These are phyloP conservation scores for Meiosimyza decipiens DNA, from an alignment of 2,888 invertebrate species.

Conservation along the genomic window DNA sequence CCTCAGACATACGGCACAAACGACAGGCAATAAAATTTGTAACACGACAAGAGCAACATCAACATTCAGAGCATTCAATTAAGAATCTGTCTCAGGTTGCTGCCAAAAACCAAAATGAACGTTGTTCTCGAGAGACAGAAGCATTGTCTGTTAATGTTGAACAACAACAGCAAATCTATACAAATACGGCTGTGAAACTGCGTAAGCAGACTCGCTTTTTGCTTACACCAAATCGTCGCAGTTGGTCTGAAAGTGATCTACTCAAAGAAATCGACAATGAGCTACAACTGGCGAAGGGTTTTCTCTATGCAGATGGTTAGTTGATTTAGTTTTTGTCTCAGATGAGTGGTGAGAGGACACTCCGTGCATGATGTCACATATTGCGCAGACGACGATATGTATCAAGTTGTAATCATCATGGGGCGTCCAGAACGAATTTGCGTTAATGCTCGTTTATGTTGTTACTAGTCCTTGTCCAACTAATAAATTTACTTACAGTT, in stretches of 20 bases:
- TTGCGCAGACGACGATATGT: neutral
- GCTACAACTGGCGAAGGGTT: conserved; percentile 71
- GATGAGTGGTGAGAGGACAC: conserved; percentile 37
- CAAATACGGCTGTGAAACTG: conserved; percentile 28
- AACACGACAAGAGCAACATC: conserved; percentile 34
- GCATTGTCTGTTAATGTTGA: neutral
- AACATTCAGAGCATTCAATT: neutral
- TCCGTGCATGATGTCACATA: neutral
- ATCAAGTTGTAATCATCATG: neutral
- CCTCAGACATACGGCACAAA: conserved; percentile 15
- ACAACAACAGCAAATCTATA: neutral
- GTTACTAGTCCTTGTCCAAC: too few relatives aligned
- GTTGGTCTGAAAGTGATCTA: conserved; percentile 68
- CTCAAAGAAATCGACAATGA: conserved; percentile 76
- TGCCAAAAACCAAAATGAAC: neutral
- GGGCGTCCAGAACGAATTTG: neutral
- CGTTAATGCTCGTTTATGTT: neutral
- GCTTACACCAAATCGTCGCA: conserved; percentile 62
- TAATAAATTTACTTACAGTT: too few relatives aligned
- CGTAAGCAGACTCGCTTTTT: conserved; percentile 63
- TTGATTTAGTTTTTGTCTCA: conserved; percentile 3
- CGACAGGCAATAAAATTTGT: conserved; percentile 19
- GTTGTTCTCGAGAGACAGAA: neutral
- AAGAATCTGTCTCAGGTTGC: neutral
- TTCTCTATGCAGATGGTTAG: conserved; percentile 70